Base-by-base conservation (phyloP, 1,140 invertebrate species). In the Lysiphlebus fabarum region DNA sequence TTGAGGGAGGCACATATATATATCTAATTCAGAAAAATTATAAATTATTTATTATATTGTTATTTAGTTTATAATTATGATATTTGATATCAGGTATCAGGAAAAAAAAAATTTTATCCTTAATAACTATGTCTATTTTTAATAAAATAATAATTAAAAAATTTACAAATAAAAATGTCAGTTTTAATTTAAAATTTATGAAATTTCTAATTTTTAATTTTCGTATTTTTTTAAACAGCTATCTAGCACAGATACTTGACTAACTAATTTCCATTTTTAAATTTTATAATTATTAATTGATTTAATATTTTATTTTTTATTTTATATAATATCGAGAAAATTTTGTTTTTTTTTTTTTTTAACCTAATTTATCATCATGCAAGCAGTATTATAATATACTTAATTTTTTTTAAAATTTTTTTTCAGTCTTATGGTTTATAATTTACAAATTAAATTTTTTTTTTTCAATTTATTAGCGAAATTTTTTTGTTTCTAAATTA, bases 381-480 rank as follows among this genome's bases (percentile, higher is more conserved):
- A 53, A 53, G 34, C 49, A 34, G n/a, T 41, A 17, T 17, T 17
- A 17, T n/a, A n/a, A n/a, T 17, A 1, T 17, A 17, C 17, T 17
- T 17, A 53, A 12, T 8, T 40, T 40, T 40, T 40, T n/a, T 51
- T 45, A 44, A n/a, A n/a, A n/a, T n/a, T 58, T 26, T 34, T 51
- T 34, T 34, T 59, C 57, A 59, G 57, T 59, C 57, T 59, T 59
- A 36, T 43, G 12, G 49, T 59, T 58, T 58, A 51, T 17, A 41
- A 49, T 11, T 40, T 26, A 43, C n/a, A 58, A 51, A 34, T 58
- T 40, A n/a, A 38, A 36, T 34, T 11, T 17, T 33, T 54, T 33
- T 11, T 14, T 45, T 14, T 42, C 1, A n/a, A n/a, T 9, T 38
- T 17, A 17, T 17, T 17, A 17, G 17, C 17, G 17, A 17, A 17